A percentile compares a stretch with the other conserved stretches of the same genome.
Evolutionary conservation across 1,140 invertebrate genomes (phyloP).

Genomic region (Dendrolimus punctatus): DNA sequence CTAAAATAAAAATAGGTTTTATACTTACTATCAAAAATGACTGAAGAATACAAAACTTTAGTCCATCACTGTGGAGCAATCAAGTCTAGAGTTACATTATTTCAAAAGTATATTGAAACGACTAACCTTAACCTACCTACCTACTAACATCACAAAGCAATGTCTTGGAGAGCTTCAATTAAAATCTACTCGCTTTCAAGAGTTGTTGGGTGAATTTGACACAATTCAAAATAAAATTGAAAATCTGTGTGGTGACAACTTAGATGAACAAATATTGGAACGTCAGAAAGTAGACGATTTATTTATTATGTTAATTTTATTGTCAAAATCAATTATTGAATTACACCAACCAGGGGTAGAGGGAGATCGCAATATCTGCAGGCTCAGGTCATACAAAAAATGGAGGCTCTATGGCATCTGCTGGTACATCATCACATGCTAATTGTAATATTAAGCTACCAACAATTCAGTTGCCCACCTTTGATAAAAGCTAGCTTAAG

Average conservation of each 20-base stretch:
- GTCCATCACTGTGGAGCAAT: conserved; percentile 3
- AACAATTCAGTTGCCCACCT: conserved; percentile 16
- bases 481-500: conserved; percentile 18
- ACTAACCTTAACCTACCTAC: not conserved
- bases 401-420: not conserved
- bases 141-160: not conserved
- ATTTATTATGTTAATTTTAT: no score
- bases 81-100: conserved; percentile 4
- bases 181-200: not conserved
- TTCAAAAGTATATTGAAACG: conserved; percentile 3
- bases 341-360: no score
- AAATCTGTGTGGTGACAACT: conserved; percentile 1
- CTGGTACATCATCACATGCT: not conserved
- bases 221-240: conserved; percentile 4
- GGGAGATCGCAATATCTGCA: no score
- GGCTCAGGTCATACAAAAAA: not conserved
- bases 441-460: conserved; percentile 11
- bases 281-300: not conserved
- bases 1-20: no score
- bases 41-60: not conserved
- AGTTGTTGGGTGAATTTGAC: conserved; percentile 1
- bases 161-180: not conserved
- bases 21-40: not conserved
- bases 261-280: not conserved
- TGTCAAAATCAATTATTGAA: no score